Conservation (phyloP, 1,140 invertebrate genomes). For the Leguminivora glycinivorella region DNA sequence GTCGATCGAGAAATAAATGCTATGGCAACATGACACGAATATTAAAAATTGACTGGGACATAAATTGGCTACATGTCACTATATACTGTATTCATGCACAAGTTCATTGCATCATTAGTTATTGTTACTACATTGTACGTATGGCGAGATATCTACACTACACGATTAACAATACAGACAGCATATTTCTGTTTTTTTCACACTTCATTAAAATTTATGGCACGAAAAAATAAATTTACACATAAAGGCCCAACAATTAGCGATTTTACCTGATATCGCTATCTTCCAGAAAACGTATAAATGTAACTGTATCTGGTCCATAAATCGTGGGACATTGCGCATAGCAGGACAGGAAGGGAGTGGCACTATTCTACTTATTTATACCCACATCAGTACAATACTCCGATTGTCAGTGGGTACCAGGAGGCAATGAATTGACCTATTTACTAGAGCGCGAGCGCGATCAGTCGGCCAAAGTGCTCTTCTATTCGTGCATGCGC, state of each 20-base stretch:
- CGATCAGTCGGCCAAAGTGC: constrained; percentile 50
- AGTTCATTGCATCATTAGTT: background rate
- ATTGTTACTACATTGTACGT: no score
- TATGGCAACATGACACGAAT: constrained; percentile 33
- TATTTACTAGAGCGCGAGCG: constrained; percentile 61
- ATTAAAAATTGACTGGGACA: constrained; percentile 29
- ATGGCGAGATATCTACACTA: no score
- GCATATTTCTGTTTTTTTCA: background rate
- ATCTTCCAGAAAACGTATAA: background rate
- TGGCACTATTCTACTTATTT: background rate
- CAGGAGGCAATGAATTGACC: constrained; percentile 49
- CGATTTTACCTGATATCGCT: background rate
- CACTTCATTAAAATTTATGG: background rate
- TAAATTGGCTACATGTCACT: background rate
- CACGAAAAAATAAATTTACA: background rate
- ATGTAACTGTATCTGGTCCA: background rate
- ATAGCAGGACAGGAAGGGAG: constrained; percentile 4
- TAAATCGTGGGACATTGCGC: background rate
- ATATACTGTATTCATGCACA: background rate
- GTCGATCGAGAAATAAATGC: constrained; percentile 27
- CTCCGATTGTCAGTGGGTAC: constrained; percentile 15
- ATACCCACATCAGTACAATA: constrained; percentile 23
- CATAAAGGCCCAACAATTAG: background rate
- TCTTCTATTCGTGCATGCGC: constrained; percentile 71
- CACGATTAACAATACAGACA: no score